These are phyloP conservation scores for Dryas iulia DNA, from an alignment of 1,140 invertebrate species.

Conservation along the genomic window DNA sequence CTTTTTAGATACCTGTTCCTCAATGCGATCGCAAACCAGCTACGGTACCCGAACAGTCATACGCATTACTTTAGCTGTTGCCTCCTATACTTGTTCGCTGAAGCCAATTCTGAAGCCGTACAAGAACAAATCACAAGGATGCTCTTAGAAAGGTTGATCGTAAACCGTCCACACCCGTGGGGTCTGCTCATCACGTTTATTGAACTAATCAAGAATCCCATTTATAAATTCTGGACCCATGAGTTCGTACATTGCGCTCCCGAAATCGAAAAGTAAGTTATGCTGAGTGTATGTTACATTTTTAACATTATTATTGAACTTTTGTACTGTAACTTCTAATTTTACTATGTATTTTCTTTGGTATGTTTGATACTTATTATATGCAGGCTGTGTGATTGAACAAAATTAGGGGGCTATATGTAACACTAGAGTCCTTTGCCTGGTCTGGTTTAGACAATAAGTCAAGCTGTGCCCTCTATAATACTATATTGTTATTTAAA, in stretches of 20 bases:
- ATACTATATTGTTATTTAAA: neutral
- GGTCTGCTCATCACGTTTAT: slow-evolving; percentile 99
- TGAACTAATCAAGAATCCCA: slow-evolving; percentile 98
- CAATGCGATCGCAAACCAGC: slow-evolving; percentile 98
- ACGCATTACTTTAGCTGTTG: slow-evolving; percentile 99
- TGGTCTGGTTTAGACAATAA: too few species aligned
- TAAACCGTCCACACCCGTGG: slow-evolving; percentile 99
- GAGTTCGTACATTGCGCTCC: slow-evolving; percentile 99
- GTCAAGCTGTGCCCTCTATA: too few species aligned
- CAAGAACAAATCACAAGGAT: slow-evolving; percentile 96
- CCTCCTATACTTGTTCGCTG: slow-evolving; percentile 97
- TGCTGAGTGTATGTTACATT: neutral
- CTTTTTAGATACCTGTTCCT: slow-evolving; percentile 91
- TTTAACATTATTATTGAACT: neutral
- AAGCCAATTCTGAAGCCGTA: slow-evolving; percentile 98
- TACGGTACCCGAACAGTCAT: slow-evolving; percentile 99
- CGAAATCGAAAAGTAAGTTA: slow-evolving; percentile 96
- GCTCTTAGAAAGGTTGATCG: slow-evolving; percentile 96
- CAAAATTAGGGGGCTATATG: too few species aligned
- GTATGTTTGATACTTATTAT: too few species aligned
- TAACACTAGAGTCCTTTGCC: too few species aligned
- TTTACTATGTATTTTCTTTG: too few species aligned
- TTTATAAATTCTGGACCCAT: slow-evolving; percentile 99
- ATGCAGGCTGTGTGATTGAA: too few species aligned
- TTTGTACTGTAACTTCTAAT: too few species aligned